Conservation (phyloP, 2,797 vertebrate genomes). For the Gastrophryne carolinensis region DNA sequence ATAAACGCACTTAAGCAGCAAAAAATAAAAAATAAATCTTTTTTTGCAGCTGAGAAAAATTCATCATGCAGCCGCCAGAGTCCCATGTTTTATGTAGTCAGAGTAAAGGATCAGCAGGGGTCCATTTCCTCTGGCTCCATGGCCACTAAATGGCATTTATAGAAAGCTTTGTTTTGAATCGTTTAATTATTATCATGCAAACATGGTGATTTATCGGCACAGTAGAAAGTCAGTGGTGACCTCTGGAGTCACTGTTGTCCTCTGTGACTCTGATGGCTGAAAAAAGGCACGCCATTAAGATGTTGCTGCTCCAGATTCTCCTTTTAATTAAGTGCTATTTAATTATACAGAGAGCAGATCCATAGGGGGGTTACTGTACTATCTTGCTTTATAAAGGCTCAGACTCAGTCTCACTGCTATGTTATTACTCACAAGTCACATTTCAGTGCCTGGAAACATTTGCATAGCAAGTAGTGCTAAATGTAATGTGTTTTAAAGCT, state of each 20-base stretch:
- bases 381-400: not conserved
- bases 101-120: not conserved
- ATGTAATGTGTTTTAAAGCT: too few species aligned
- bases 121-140: not conserved
- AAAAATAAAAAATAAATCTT: not conserved
- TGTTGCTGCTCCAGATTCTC: not conserved
- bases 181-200: constrained; percentile 4
- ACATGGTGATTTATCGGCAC: not conserved
- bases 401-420: not conserved
- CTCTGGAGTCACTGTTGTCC: not conserved
- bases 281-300: not conserved
- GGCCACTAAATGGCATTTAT: not conserved
- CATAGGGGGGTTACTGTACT: not conserved
- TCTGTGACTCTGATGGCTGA: not conserved
- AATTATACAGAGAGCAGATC: not conserved
- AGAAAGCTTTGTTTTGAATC: not conserved
- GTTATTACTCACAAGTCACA: not conserved
- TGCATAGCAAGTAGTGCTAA: too few species aligned
- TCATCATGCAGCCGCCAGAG: not conserved
- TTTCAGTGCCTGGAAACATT: not conserved
- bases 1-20: not conserved
- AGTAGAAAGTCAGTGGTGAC: not conserved
- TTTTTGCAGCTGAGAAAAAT: not conserved
- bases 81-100: constrained; percentile 1
- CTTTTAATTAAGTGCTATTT: constrained; percentile 6